phyloP scores from a whole-genome alignment of 2,113 vertebrate genomes.

The Eurystomus gularis region DNA sequence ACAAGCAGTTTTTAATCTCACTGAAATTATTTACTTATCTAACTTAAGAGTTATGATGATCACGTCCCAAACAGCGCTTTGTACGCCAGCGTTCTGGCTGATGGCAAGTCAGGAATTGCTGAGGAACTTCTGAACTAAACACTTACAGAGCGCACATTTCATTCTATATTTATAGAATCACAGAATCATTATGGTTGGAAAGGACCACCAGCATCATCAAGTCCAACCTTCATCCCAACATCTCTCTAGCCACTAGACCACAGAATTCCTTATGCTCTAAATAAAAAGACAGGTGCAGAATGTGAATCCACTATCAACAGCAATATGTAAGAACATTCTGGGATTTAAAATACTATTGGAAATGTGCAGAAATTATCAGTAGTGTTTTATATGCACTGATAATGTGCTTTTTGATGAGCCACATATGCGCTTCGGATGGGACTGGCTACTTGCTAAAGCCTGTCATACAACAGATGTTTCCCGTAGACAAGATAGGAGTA shows the following conservation, averaged over 20 bases:
- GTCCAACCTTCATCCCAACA: too few species aligned
- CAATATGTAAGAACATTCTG: neutral
- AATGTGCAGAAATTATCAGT: neutral
- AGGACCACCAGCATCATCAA: too few species aligned
- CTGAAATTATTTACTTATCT: neutral
- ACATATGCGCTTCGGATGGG: rapidly evolving
- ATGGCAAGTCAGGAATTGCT: neutral
- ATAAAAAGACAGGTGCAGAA: neutral
- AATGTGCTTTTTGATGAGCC: neutral
- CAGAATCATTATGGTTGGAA: too few species aligned
- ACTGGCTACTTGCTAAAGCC: too few species aligned
- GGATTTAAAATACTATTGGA: neutral
- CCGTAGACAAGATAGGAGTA: neutral
- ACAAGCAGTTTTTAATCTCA: neutral
- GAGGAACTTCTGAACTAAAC: neutral
- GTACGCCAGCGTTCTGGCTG: neutral
- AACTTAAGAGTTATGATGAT: neutral
- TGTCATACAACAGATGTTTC: neutral
- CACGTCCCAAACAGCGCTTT: neutral
- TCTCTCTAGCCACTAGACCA: too few species aligned
- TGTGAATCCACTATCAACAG: neutral
- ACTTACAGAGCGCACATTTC: neutral
- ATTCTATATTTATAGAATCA: too few species aligned
- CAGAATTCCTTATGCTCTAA: neutral
- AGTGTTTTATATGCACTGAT: neutral